A percentile compares a stretch with the other conserved stretches of the same genome.
These are phyloP conservation scores for Poecilobothrus nobilitatus DNA, from an alignment of 2,888 invertebrate genomes.

Conservation along the genomic window DNA sequence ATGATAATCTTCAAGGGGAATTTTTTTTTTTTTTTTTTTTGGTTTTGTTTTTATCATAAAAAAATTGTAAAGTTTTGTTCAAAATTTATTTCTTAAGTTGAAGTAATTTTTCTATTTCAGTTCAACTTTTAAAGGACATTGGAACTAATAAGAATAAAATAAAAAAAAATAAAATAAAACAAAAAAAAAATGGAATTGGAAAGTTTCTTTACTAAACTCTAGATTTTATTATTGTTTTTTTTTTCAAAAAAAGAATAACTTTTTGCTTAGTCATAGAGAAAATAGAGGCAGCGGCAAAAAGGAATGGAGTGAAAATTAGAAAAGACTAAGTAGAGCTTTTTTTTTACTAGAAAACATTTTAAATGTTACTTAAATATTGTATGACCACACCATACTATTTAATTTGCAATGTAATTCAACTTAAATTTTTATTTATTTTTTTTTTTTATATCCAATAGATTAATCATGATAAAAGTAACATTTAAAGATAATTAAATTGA, in stretches of 20 bases:
- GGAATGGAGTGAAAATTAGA: no score
- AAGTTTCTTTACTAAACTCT: neutral
- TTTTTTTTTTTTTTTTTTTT: no score
- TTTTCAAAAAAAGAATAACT: neutral
- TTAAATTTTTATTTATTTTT: neutral
- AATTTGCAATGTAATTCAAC: neutral
- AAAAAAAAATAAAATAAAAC: no score
- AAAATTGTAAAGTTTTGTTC: neutral
- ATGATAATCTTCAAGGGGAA: no score
- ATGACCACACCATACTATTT: neutral
- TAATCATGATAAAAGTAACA: conserved; percentile 2
- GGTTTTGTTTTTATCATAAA: neutral
- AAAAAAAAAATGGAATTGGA: no score
- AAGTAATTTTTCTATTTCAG: neutral
- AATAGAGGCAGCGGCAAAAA: no score
- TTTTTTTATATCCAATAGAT: neutral
- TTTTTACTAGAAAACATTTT: no score
- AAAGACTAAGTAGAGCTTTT: no score
- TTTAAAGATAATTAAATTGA: neutral
- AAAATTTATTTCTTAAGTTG: neutral
- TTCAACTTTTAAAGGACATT: neutral
- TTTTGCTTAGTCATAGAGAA: neutral
- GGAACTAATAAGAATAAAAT: neutral
- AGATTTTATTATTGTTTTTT: neutral
- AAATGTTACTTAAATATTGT: no score